These are phyloP conservation scores for Dexiosoma caninum DNA, from an alignment of 2,888 invertebrate species.

Conservation along the genomic window DNA sequence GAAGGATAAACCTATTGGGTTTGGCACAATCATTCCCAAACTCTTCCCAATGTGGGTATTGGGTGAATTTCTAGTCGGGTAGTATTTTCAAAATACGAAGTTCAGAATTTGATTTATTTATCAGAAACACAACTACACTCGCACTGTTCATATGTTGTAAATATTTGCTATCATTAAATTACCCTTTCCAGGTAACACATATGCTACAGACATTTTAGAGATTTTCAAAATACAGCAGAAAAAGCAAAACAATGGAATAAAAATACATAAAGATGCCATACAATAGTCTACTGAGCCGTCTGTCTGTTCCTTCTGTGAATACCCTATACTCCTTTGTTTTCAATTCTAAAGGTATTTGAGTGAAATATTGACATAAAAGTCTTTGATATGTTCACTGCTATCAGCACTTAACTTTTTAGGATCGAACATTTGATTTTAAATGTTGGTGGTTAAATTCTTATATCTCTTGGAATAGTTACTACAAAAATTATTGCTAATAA, in stretches of 20 bases:
- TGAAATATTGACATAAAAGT: slow-evolving; percentile 13
- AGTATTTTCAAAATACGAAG: too few relatives aligned
- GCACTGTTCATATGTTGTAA: too few relatives aligned
- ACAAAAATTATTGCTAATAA: not conserved
- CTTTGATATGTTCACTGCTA: not conserved
- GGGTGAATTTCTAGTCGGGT: too few relatives aligned
- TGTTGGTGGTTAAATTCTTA: too few relatives aligned
- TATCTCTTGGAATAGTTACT: not conserved
- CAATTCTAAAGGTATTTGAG: slow-evolving; percentile 3
- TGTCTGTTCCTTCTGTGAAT: not conserved
- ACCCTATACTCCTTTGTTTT: slow-evolving; percentile 16
- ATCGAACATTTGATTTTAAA: not conserved
- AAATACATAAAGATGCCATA: not conserved
- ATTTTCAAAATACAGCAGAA: not conserved
- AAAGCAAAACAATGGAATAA: not conserved
- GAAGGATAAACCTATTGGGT: too few relatives aligned
- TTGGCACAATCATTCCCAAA: too few relatives aligned
- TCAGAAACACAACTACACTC: too few relatives aligned
- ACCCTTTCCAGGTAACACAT: not conserved
- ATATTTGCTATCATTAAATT: not conserved
- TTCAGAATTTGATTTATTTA: too few relatives aligned
- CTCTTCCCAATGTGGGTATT: too few relatives aligned
- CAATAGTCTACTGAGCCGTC: too few relatives aligned
- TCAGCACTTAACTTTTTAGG: not conserved
- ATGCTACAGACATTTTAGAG: slow-evolving; percentile 10